Percentiles rank a stretch among this genome's conserved stretches.
Evolutionary conservation across 2,113 vertebrate species (phyloP).

Genomic region (Nannospalax galili): DNA sequence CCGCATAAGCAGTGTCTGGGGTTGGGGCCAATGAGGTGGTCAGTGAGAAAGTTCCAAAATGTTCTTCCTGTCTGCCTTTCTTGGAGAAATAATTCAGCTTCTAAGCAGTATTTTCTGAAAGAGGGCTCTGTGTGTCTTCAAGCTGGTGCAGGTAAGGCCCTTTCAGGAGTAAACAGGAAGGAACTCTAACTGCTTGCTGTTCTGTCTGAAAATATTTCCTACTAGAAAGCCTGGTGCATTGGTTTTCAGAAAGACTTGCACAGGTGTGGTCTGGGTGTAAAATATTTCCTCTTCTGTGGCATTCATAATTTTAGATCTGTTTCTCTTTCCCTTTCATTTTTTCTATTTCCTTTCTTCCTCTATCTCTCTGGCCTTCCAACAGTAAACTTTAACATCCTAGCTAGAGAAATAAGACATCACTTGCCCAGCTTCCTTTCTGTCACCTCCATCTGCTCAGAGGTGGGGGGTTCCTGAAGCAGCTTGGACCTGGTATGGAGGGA

Average conservation of each 20-base stretch:
- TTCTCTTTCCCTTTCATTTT: neutral
- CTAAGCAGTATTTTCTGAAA: constrained; percentile 30
- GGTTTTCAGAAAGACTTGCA: neutral
- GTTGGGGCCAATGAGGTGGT: neutral
- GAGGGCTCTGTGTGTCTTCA: constrained; percentile 5
- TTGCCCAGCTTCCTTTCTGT: neutral
- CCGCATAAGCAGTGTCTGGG: neutral
- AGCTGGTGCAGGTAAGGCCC: neutral
- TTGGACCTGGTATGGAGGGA: neutral
- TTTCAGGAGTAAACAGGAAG: constrained; percentile 41
- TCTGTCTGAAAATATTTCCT: neutral
- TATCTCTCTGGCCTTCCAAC: neutral
- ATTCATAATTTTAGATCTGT: neutral
- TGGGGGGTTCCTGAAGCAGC: neutral
- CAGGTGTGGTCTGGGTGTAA: neutral
- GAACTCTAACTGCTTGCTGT: neutral
- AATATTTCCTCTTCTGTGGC: neutral
- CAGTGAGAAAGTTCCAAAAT: neutral
- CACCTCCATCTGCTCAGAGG: neutral
- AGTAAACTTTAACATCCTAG: neutral
- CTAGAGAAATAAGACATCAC: neutral
- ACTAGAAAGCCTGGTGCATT: neutral
- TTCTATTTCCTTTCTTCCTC: neutral
- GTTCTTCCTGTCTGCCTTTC: neutral
- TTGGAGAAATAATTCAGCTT: neutral